These are phyloP conservation scores for Apomyelois bistriatella DNA, from an alignment of 2,888 invertebrate species.

Conservation along the genomic window DNA sequence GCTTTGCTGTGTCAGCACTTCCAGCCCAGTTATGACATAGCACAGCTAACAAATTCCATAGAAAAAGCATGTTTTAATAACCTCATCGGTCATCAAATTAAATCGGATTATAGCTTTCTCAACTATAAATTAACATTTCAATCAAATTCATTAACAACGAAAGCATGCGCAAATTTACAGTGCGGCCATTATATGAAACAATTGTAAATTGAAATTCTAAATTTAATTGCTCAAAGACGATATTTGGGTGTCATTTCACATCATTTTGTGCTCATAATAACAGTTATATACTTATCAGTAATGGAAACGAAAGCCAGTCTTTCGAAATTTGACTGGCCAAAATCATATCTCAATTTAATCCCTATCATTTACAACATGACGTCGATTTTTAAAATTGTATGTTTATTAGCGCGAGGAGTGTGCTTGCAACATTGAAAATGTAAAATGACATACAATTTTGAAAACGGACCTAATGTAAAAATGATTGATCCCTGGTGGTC, in stretches of 20 bases:
- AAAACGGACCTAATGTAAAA: conserved; percentile 9
- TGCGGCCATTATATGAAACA: no score
- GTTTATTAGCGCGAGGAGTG: not conserved
- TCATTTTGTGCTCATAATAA: not conserved
- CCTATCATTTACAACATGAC: not conserved
- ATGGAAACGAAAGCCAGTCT: conserved; percentile 3
- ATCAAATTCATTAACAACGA: no score
- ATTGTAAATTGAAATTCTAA: not conserved
- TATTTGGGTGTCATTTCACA: not conserved
- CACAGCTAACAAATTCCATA: no score
- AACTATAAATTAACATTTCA: no score
- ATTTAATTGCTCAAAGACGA: not conserved
- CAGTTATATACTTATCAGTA: not conserved
- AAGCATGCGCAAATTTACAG: no score
- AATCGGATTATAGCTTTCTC: no score
- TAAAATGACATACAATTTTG: conserved; percentile 1
- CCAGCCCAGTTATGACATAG: no score
- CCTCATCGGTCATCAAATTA: no score
- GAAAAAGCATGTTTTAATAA: no score
- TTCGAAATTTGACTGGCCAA: not conserved
- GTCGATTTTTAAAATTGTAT: not conserved
- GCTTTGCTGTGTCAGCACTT: no score
- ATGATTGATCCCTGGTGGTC: conserved; percentile 7
- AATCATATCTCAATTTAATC: conserved; percentile 6
- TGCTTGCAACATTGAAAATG: not conserved